Evolutionary conservation across 2,113 vertebrate species (phyloP).

Genomic region (Ptilonorhynchus violaceus): DNA sequence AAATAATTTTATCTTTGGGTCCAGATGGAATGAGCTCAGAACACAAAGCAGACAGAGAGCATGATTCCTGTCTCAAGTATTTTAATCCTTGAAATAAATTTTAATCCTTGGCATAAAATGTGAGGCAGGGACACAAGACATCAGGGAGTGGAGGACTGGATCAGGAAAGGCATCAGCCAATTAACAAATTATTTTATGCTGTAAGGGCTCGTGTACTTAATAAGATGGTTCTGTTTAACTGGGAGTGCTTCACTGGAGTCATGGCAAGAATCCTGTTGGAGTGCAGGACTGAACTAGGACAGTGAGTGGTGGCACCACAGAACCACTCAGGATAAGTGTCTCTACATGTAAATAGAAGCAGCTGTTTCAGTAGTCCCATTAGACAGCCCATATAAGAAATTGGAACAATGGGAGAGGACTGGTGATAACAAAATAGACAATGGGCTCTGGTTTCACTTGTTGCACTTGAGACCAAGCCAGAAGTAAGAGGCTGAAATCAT

Average conservation of each 20-base stretch:
- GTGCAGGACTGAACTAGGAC: background rate
- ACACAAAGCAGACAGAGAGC: background rate
- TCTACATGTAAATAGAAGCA: background rate
- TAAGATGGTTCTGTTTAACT: background rate
- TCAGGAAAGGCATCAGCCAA: background rate
- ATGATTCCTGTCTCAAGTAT: background rate
- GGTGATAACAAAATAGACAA: background rate
- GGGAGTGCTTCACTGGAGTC: background rate
- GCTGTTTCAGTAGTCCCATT: background rate
- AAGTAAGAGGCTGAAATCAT: background rate
- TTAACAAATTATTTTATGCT: background rate
- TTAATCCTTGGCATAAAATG: background rate
- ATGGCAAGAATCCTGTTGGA: background rate
- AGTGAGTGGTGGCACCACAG: background rate
- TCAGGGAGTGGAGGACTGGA: background rate
- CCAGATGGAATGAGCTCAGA: constrained; percentile 17
- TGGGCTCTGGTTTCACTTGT: background rate
- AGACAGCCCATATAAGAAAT: background rate
- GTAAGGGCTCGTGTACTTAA: background rate
- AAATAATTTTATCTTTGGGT: constrained; percentile 35
- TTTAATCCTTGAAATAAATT: constrained; percentile 15
- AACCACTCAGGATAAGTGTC: background rate
- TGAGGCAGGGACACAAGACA: background rate
- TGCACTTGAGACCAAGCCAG: background rate
- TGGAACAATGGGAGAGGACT: background rate